A percentile compares a stretch with the other conserved stretches of the same genome.
Evolutionary conservation across 2,888 invertebrate genomes (phyloP).

Genomic region (Mesorhabditis belari): DNA sequence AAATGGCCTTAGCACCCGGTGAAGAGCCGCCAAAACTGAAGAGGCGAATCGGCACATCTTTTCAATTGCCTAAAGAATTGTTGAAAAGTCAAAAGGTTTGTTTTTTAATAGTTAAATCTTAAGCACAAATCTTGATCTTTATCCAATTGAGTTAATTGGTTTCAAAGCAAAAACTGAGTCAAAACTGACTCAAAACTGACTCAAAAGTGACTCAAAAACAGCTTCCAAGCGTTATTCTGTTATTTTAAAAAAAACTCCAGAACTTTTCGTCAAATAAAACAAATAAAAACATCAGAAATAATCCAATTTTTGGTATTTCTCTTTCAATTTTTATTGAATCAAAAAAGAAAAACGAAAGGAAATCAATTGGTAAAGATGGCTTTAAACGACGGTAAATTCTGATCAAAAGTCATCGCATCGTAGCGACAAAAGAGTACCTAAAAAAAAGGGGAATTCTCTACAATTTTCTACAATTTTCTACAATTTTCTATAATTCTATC

Average conservation of each 20-base stretch:
- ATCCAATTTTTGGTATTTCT: too few relatives aligned
- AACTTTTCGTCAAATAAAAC: too few relatives aligned
- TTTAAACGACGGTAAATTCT: not conserved
- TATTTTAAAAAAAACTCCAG: too few relatives aligned
- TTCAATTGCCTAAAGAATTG: slow-evolving; percentile 65
- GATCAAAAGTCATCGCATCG: not conserved
- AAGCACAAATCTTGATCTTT: too few relatives aligned
- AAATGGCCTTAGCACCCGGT: slow-evolving; percentile 66
- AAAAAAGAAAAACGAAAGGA: too few relatives aligned
- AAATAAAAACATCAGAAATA: too few relatives aligned
- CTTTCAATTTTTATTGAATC: too few relatives aligned
- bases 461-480: not conserved
- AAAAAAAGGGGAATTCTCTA: not conserved
- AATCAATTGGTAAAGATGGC: not conserved
- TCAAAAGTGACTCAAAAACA: too few relatives aligned
- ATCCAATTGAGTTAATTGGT: too few relatives aligned
- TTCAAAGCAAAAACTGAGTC: too few relatives aligned
- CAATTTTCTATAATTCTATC: not conserved
- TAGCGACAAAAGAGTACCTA: not conserved
- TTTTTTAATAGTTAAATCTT: slow-evolving; percentile 3
- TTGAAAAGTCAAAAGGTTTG: slow-evolving; percentile 60
- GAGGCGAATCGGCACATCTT: slow-evolving; percentile 66
- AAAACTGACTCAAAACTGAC: too few relatives aligned
- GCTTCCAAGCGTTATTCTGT: too few relatives aligned
- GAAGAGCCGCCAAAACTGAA: slow-evolving; percentile 67